Evolutionary conservation across 2,888 invertebrate species (phyloP).

Genomic region (Tinea pellionella): DNA sequence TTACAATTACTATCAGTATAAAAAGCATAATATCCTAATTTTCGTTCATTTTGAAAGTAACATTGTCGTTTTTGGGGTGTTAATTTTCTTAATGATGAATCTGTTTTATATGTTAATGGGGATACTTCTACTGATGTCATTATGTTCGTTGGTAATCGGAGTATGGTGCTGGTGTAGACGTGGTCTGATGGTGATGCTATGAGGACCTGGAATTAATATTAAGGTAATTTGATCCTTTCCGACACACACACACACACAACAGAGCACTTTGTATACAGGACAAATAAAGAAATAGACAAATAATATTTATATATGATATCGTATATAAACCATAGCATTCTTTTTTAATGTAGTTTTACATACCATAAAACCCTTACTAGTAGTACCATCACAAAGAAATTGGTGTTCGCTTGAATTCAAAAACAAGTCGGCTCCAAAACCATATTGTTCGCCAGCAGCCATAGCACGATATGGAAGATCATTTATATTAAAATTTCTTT

Average conservation of each 20-base stretch:
- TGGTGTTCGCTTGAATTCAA: slow-evolving; percentile 55
- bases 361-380: slow-evolving; percentile 55
- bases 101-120: slow-evolving; percentile 54
- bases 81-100: slow-evolving; percentile 34
- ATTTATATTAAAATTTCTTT: slow-evolving; percentile 34
- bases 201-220: slow-evolving; percentile 40
- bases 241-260: too few relatives aligned
- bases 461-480: slow-evolving; percentile 40
- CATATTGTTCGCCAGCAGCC: slow-evolving; percentile 52
- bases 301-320: too few relatives aligned
- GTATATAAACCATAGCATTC: too few relatives aligned
- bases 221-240: too few relatives aligned
- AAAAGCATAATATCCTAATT: slow-evolving; percentile 45
- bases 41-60: slow-evolving; percentile 53
- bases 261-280: too few relatives aligned
- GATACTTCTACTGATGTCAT: slow-evolving; percentile 57
- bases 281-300: too few relatives aligned
- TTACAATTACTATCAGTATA: slow-evolving; percentile 69
- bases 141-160: slow-evolving; percentile 53
- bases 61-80: slow-evolving; percentile 47
- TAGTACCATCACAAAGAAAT: slow-evolving; percentile 51
- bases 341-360: slow-evolving; percentile 22
- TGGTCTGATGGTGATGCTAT: slow-evolving; percentile 55
- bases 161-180: slow-evolving; percentile 51
- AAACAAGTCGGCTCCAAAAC: slow-evolving; percentile 50